Conservation (phyloP, 1,140 invertebrate genomes). For the Ooceraea biroi region DNA sequence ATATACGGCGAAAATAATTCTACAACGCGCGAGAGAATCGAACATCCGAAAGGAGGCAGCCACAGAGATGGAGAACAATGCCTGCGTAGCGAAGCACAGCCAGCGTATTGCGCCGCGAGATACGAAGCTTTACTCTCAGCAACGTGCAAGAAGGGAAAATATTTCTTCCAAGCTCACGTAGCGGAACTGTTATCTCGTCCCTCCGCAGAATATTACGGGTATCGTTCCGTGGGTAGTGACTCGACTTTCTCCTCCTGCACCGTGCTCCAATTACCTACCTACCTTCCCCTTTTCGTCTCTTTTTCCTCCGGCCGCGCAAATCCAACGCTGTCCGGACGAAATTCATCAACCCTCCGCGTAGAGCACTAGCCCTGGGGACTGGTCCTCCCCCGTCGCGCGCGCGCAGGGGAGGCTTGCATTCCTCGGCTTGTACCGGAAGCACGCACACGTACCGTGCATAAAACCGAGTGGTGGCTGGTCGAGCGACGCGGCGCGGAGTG, state of each 20-base stretch:
- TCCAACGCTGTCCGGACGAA: constrained; percentile 66
- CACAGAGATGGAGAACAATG: neutral
- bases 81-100: neutral
- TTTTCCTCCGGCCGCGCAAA: constrained; percentile 49
- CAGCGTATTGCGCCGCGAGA: neutral
- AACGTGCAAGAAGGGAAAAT: constrained; percentile 38
- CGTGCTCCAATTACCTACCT: constrained; percentile 70
- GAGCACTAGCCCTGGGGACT: constrained; percentile 21
- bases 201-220: constrained; percentile 71
- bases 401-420: constrained; percentile 55
- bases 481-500: neutral
- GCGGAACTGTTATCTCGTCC: constrained; percentile 67
- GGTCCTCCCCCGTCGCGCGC: neutral
- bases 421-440: constrained; percentile 69
- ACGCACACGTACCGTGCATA: constrained; percentile 68
- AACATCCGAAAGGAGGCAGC: neutral
- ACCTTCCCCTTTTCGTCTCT: neutral
- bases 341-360: constrained; percentile 66
- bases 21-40: constrained; percentile 10
- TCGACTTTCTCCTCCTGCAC: constrained; percentile 63
- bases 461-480: constrained; percentile 46
- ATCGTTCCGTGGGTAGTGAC: constrained; percentile 64
- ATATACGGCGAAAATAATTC: neutral
- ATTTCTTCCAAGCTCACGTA: constrained; percentile 64
- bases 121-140: constrained; percentile 64